Evolutionary conservation across 2,113 vertebrate species (phyloP).

Genomic region (Myiopsitta monachus): DNA sequence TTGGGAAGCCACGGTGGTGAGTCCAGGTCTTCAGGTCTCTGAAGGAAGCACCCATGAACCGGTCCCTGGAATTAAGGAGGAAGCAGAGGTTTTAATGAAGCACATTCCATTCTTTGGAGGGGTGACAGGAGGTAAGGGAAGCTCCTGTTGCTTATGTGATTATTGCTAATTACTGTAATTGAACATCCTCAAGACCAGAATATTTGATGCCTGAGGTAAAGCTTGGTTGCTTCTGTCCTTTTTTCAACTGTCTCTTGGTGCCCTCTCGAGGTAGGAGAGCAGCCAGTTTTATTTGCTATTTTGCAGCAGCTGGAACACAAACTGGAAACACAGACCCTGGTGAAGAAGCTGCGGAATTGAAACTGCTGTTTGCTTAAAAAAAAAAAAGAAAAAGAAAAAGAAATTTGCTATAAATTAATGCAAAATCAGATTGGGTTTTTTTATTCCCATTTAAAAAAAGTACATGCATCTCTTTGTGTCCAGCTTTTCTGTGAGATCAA

Average conservation of each 20-base stretch:
- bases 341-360: neutral
- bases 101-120: neutral
- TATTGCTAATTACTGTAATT: slow-evolving; percentile 59
- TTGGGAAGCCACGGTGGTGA: neutral
- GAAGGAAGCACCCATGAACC: neutral
- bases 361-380: neutral
- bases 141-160: slow-evolving; percentile 45
- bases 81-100: slow-evolving; percentile 31
- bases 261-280: slow-evolving; percentile 57
- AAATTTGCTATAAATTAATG: neutral
- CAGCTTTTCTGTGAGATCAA: neutral
- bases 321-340: neutral
- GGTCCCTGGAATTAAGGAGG: slow-evolving; percentile 18
- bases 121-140: slow-evolving; percentile 42
- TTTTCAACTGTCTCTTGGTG: slow-evolving; percentile 42
- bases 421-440: neutral
- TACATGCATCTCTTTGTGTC: neutral
- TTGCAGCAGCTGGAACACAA: neutral
- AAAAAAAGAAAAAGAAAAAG: neutral
- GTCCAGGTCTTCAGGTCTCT: neutral
- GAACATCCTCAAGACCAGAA: slow-evolving; percentile 15
- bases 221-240: neutral
- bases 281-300: neutral
- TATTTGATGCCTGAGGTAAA: slow-evolving; percentile 38
- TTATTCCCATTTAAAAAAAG: neutral